Percentiles rank a stretch among this genome's conserved stretches.
These are phyloP conservation scores for Trachymyrmex septentrionalis DNA, from an alignment of 1,140 invertebrate species.

Conservation along the genomic window DNA sequence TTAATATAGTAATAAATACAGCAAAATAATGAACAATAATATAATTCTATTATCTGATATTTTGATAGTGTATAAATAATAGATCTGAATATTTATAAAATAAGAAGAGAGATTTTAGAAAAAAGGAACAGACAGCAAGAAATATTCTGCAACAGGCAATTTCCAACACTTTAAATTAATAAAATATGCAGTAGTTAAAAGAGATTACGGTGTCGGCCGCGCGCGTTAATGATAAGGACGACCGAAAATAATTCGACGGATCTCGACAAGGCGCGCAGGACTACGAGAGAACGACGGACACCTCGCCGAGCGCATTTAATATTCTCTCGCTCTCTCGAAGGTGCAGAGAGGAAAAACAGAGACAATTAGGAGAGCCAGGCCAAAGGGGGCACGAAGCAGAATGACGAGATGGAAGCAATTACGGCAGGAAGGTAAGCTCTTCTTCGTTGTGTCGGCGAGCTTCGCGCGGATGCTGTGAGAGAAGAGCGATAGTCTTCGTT, in stretches of 20 bases:
- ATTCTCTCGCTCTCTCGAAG: conserved; percentile 59
- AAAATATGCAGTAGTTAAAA: conserved; percentile 32
- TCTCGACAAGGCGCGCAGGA: conserved; percentile 16
- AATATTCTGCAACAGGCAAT: background rate
- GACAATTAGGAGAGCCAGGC: conserved; percentile 66
- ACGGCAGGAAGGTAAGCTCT: conserved; percentile 70
- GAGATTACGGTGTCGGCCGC: background rate
- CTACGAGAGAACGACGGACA: conserved; percentile 33
- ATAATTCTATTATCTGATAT: background rate
- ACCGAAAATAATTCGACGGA: conserved; percentile 40
- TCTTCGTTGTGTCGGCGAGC: conserved; percentile 59
- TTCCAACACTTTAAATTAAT: conserved; percentile 10
- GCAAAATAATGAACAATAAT: background rate
- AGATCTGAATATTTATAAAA: background rate
- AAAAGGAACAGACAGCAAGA: too few species aligned
- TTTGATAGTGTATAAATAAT: background rate
- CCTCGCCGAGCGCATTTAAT: conserved; percentile 54
- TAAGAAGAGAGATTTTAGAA: background rate
- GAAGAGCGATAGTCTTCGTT: conserved; percentile 58
- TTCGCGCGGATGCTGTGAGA: conserved; percentile 56
- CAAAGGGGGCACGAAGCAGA: conserved; percentile 40
- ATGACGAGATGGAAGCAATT: conserved; percentile 73
- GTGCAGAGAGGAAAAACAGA: conserved; percentile 66
- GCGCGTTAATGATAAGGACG: conserved; percentile 19
- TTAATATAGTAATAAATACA: background rate